phyloP scores from a whole-genome alignment of 2,113 vertebrate genomes.

The Paramisgurnus dabryanus region DNA sequence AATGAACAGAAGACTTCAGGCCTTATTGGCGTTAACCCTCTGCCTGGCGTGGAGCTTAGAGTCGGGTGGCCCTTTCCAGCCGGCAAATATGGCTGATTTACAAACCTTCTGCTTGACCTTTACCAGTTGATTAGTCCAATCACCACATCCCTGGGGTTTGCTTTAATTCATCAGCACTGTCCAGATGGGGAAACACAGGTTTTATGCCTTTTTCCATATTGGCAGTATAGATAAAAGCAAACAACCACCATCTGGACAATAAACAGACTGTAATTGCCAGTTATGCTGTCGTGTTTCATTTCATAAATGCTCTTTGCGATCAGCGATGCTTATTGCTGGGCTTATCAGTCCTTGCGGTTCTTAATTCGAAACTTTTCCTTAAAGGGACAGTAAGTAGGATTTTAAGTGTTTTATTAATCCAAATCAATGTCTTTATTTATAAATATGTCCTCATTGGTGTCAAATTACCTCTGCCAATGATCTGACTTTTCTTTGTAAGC shows the following conservation, averaged over 20 bases:
- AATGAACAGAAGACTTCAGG: slow-evolving; percentile 12
- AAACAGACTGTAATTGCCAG: slow-evolving; percentile 34
- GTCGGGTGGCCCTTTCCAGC: not conserved
- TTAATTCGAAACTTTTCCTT: too few relatives aligned
- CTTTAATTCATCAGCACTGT: slow-evolving; percentile 30
- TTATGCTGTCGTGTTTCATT: slow-evolving; percentile 23
- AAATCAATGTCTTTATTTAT: too few relatives aligned
- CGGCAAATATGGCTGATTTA: slow-evolving; percentile 10
- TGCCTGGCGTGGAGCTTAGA: not conserved
- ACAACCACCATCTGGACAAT: slow-evolving; percentile 45
- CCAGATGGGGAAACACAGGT: slow-evolving; percentile 27
- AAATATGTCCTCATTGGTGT: too few relatives aligned
- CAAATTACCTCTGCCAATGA: too few relatives aligned
- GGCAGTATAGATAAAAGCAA: slow-evolving; percentile 35
- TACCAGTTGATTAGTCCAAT: slow-evolving; percentile 28
- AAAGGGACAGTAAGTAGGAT: too few relatives aligned
- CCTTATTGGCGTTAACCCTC: not conserved
- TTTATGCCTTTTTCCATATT: slow-evolving; percentile 31
- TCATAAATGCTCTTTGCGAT: slow-evolving; percentile 23
- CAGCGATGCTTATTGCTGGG: not conserved
- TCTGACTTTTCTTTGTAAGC: too few relatives aligned
- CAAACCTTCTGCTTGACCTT: slow-evolving; percentile 30
- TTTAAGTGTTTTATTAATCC: too few relatives aligned
- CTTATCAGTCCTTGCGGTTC: too few relatives aligned
- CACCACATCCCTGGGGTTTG: slow-evolving; percentile 13